Percentiles rank a stretch among this genome's conserved stretches.
phyloP scores from a whole-genome alignment of 2,797 vertebrate species.

The Periophthalmus magnuspinnatus region DNA sequence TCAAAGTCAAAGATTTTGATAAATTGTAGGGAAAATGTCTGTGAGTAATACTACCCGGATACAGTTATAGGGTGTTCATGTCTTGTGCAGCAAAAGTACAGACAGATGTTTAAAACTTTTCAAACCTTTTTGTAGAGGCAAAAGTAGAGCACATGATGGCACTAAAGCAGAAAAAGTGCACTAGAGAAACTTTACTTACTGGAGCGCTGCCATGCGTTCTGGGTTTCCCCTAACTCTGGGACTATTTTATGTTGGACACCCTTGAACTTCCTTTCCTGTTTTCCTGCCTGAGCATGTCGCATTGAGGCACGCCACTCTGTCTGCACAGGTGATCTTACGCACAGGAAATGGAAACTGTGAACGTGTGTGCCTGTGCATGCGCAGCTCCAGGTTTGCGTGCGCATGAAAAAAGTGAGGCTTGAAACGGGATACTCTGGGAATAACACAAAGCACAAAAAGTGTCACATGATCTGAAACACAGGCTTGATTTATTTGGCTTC shows the following conservation, averaged over 20 bases:
- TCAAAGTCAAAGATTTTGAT: conserved; percentile 33
- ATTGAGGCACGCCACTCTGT: conserved; percentile 67
- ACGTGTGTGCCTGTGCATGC: conserved; percentile 45
- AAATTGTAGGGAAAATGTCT: no score
- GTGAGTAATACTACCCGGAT: no score
- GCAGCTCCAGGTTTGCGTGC: conserved; percentile 11
- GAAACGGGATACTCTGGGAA: conserved; percentile 76
- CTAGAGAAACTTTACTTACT: conserved; percentile 48
- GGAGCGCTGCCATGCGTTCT: conserved; percentile 57
- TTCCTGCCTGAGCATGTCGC: conserved; percentile 73
- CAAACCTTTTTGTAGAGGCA: conserved; percentile 48
- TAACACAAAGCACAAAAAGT: conserved; percentile 75
- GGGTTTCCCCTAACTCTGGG: conserved; percentile 70
- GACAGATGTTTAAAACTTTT: conserved; percentile 13
- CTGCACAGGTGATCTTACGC: conserved; percentile 76
- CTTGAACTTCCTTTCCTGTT: conserved; percentile 79
- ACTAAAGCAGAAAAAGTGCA: conserved; percentile 45
- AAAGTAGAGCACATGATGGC: conserved; percentile 59
- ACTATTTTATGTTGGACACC: conserved; percentile 71
- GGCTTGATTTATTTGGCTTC: conserved; percentile 78
- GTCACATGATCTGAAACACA: conserved; percentile 76
- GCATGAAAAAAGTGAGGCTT: conserved; percentile 17
- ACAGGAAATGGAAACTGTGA: conserved; percentile 77
- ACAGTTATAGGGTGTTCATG: neutral
- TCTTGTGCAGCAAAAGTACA: conserved; percentile 10